phyloP scores from a whole-genome alignment of 1,140 invertebrate species.

The Venustaconcha ellipsiformis region DNA sequence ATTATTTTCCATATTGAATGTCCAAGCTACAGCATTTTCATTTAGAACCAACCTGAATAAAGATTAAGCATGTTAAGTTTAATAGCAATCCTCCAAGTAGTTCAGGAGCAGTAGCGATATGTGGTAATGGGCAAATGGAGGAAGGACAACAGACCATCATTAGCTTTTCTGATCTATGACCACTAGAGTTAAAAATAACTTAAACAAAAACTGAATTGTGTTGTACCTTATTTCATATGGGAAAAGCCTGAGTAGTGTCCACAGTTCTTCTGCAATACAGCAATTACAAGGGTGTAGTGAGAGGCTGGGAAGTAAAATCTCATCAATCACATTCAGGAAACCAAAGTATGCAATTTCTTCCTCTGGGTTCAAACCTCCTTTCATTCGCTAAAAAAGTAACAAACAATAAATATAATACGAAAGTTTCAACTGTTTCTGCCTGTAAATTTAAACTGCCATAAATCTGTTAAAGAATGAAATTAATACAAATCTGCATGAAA shows the following conservation, averaged over 20 bases:
- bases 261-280: slow-evolving; percentile 95
- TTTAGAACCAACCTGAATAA: too few species aligned
- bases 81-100: too few species aligned
- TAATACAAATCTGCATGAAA: not conserved
- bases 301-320: slow-evolving; percentile 88
- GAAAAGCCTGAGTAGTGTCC: slow-evolving; percentile 90
- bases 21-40: too few species aligned
- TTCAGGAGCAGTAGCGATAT: too few species aligned
- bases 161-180: not conserved
- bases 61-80: too few species aligned
- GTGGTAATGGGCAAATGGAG: too few species aligned
- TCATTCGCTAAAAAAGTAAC: slow-evolving; percentile 39
- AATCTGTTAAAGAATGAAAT: not conserved
- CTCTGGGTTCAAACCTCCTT: slow-evolving; percentile 39
- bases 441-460: not conserved
- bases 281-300: slow-evolving; percentile 95
- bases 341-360: slow-evolving; percentile 71
- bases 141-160: not conserved
- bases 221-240: slow-evolving; percentile 88
- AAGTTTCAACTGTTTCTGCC: too few species aligned
- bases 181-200: not conserved
- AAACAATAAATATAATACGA: too few species aligned
- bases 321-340: slow-evolving; percentile 87
- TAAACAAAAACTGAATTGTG: not conserved
- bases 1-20: too few species aligned